Evolutionary conservation across 1,140 invertebrate genomes (phyloP), one percentile per base, ranked within the genome.

Genomic region (Nilaparvata lugens): DNA sequence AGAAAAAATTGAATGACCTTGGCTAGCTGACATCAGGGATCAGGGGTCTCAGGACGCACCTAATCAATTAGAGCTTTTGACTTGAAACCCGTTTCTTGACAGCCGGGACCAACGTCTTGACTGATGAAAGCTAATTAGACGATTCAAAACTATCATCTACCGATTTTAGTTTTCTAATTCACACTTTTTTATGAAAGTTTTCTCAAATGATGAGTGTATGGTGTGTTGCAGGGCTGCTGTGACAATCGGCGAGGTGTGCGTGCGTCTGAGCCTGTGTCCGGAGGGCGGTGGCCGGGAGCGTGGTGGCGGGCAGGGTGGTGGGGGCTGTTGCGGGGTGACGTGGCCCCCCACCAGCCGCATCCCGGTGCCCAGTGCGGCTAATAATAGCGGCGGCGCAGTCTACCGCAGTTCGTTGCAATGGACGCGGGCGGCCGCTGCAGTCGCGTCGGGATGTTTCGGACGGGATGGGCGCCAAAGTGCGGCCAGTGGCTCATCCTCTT

Each of bases 241-340:
- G 23, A 55, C 58, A 16, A 65, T 65, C n/a, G 64, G 64, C n/a
- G 58, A 58, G 6, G 64, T 65, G 4, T 24, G 64, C 9, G 64
- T 65, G 6, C 58, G 64, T n/a, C 58, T 65, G 25, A 59, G 53
- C 28, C 61, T 58, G 13, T 42, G 54, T 1, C 56, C 63, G 14
- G 56, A 35, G 11, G 42, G 31, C 31, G 2, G 28, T 28, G 52
- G 19, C 19, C 25, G n/a, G 11, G 6, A 23, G 48, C 42, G 11
- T 28, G 51, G 64, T 58, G 57, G 51, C 66, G 71, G 45, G 69
- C 23, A 62, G 72, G 24, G 64, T 68, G 56, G 61, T 65, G 62
- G 68, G 54, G 73, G 73, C 25, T 75, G 74, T 48, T 76, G 74
- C 68, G 74, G 75, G 51, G 72, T 73, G 2, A 68, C 72, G 6